Base-by-base conservation (phyloP, 1,140 invertebrate species). In the Centruroides vittatus region DNA sequence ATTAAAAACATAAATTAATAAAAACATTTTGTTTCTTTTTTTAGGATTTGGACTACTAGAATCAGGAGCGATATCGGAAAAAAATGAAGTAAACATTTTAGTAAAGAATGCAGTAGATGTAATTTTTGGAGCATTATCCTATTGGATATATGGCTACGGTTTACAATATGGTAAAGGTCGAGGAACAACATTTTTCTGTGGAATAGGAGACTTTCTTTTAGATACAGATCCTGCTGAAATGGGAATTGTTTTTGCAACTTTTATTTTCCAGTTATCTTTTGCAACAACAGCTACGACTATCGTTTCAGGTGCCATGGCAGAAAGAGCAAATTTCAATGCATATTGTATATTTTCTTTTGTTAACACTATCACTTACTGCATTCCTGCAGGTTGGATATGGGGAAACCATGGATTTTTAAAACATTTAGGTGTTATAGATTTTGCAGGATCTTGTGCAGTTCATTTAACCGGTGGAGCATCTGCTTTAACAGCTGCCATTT, bases 21-120 rank as follows among this genome's bases (percentile, higher is more conserved):
- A 23, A 23, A 51, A 51, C 2, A 34, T 34, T 10, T 35, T 13
- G 13, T 59, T 12, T 52, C 9, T 13, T 52, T 73, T 66, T 58
- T 12, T 35, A 66, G 88, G 90, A 54, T 95, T 95, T 70, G 91
- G 91, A 7, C 86, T 95, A 80, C 70, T 95, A 58, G 91, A 95
- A 72, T 90, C 88, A 1, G 91, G 91, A 5, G 89, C 89, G 67
- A 90, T 94, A 0, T 91, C 89, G 1, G 79, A 89, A 41, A 94
- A 94, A 74, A 94, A 94, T 69, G 91, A 95, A 79, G 89, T 93
- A 0, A 93, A 94, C 68, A 94, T 94, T 23, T 92, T 95, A 89
- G 91, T 94, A 86, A 94, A 93, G 73, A 95, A 95, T 69, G 83
- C 93, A 0, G 87, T 89, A 1, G 91, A 95, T 66, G 89, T 96